Conservation (phyloP, 2,888 invertebrate species). For the Pyrocoelia pectoralis region DNA sequence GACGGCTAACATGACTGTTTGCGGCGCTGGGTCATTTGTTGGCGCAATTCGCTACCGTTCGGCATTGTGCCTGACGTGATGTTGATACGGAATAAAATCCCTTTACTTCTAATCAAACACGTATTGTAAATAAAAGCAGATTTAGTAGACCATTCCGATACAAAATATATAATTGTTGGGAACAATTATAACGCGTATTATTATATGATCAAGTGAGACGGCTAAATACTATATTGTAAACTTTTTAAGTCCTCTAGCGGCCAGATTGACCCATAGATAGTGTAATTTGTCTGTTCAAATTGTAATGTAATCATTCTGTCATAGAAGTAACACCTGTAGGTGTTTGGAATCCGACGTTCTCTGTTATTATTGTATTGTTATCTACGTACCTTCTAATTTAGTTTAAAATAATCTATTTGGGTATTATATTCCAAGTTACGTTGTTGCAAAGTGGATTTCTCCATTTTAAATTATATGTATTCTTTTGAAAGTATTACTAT, state of each 20-base stretch:
- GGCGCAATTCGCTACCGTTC: slow-evolving; percentile 44
- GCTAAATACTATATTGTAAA: slow-evolving; percentile 34
- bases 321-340: slow-evolving; percentile 38
- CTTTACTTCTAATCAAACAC: slow-evolving; percentile 42
- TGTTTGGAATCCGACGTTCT: slow-evolving; percentile 30
- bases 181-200: slow-evolving; percentile 28
- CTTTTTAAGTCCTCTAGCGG: no score
- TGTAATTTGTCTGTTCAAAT: slow-evolving; percentile 45
- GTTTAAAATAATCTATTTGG: slow-evolving; percentile 22
- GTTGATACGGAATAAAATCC: slow-evolving; percentile 42
- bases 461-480: slow-evolving; percentile 2
- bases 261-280: slow-evolving; percentile 41
- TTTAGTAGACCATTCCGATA: no score
- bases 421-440: neutral
- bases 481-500: neutral
- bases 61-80: slow-evolving; percentile 41
- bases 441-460: slow-evolving; percentile 12
- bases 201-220: slow-evolving; percentile 40
- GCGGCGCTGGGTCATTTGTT: slow-evolving; percentile 47
- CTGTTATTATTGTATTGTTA: slow-evolving; percentile 35
- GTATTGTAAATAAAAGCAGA: slow-evolving; percentile 30
- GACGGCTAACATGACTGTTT: slow-evolving; percentile 45
- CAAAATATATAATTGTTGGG: slow-evolving; percentile 10
- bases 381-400: slow-evolving; percentile 31
- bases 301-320: slow-evolving; percentile 46